Base-by-base conservation (phyloP, 2,888 invertebrate genomes). In the Holacanthella duospinosa region DNA sequence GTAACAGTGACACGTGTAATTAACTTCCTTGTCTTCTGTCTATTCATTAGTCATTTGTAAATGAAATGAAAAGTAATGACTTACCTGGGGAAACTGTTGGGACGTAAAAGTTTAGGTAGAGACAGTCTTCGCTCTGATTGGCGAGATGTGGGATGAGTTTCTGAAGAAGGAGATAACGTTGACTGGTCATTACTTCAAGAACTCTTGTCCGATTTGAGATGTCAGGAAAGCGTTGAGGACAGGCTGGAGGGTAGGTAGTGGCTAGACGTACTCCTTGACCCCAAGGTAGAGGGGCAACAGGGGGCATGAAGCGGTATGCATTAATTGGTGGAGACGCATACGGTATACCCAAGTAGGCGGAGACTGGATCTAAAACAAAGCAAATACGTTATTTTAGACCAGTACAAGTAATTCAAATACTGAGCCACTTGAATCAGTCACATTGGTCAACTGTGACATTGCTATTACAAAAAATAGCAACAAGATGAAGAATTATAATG, bases 181-280 rank as follows among this genome's bases (percentile, higher is more conserved):
- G 69, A 56, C 55, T 60, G 56, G 70, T 70, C 72, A 72, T 72
- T 36, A 61, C 64, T 58, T 68, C 64, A 27, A 72, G 69, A 48
- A 68, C 70, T 63, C 64, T 65, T 25, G 72, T 69, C 61, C 64
- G 64, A 64, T 72, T 72, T 29, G 68, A 75, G 58, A 84, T 75
- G 75, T 85, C 84, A 29, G 58, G 85, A 12, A 77, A 74, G 12
- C 75, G 75, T 78, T 88, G 91, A 2, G 90, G 90, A 60, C 72
- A 72, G 21, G 70, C 72, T 29, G 72, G 70, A 9, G 72, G 70
- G 12, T 66, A 63, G 29, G 60, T 63, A 54, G 64, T 64, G 26
- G 72, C 72, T 25, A 63, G 53, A 53, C 68, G 64, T n/a, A 68
- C 67, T 25, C 64, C 68, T n/a, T 48, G 60, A 43, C 64, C 61